Evolutionary conservation across 2,113 vertebrate species (phyloP).

Genomic region (Polypterus senegalus): DNA sequence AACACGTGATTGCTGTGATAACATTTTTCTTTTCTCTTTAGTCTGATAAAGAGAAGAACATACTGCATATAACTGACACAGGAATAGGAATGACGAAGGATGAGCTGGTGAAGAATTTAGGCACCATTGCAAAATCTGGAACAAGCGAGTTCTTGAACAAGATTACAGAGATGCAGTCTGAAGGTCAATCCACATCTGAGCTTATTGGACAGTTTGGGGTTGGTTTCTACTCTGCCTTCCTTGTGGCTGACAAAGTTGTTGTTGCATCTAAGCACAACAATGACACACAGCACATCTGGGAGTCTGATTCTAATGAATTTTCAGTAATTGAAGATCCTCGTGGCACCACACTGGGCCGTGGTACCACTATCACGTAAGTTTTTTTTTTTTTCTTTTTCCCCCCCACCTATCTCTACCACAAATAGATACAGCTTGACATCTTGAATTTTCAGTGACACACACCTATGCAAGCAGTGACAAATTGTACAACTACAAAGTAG

Average conservation of each 20-base stretch:
- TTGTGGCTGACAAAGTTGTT: slow-evolving; percentile 92
- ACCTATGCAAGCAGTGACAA: background rate
- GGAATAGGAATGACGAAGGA: slow-evolving; percentile 96
- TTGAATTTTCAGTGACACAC: too few relatives aligned
- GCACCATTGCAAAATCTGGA: slow-evolving; percentile 95
- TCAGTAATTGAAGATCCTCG: slow-evolving; percentile 85
- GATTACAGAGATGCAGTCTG: slow-evolving; percentile 80
- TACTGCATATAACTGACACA: slow-evolving; percentile 94
- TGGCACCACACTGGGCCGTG: slow-evolving; percentile 82
- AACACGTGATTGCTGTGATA: background rate
- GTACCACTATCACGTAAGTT: slow-evolving; percentile 88
- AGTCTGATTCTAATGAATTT: slow-evolving; percentile 92
- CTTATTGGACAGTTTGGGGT: slow-evolving; percentile 97
- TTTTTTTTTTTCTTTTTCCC: background rate
- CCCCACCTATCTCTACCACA: too few relatives aligned
- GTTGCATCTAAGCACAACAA: slow-evolving; percentile 96
- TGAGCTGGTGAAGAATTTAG: slow-evolving; percentile 86
- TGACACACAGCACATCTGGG: slow-evolving; percentile 94
- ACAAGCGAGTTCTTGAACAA: slow-evolving; percentile 95
- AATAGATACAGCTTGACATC: too few relatives aligned
- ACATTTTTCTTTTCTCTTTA: slow-evolving; percentile 24
- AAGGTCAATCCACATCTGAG: slow-evolving; percentile 89
- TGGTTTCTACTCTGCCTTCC: slow-evolving; percentile 96
- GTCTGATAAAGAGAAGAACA: slow-evolving; percentile 97
- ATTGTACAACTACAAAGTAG: background rate